These are phyloP conservation scores for Ptyas mucosa DNA, from an alignment of 2,113 vertebrate genomes.

Conservation along the genomic window DNA sequence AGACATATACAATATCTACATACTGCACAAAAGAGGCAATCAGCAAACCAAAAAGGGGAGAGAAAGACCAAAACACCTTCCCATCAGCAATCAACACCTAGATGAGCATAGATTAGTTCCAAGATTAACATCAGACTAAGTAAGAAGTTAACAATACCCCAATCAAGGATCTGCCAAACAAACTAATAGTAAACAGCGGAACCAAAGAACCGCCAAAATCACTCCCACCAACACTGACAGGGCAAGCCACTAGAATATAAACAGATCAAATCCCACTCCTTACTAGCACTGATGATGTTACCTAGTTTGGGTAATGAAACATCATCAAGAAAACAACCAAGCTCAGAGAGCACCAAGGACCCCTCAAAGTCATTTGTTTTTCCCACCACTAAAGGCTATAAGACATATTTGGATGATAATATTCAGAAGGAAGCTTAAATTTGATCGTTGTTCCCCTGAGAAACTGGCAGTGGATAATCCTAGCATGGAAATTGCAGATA, in stretches of 20 bases:
- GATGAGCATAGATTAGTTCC: no score
- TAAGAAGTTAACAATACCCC: no score
- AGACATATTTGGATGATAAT: background rate
- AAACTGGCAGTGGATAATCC: background rate
- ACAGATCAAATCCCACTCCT: background rate
- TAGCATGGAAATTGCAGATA: background rate
- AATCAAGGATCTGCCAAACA: background rate
- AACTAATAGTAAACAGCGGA: background rate
- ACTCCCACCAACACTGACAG: background rate
- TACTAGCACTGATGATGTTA: background rate
- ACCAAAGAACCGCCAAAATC: background rate
- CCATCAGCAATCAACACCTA: no score
- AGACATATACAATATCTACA: background rate
- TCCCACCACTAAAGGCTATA: background rate
- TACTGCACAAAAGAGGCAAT: background rate
- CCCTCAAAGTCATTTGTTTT: background rate
- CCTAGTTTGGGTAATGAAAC: background rate
- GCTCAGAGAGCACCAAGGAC: background rate
- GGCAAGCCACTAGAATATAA: background rate
- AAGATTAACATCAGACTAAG: no score
- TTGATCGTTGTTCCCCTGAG: background rate
- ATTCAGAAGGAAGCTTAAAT: background rate
- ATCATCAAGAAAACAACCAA: background rate
- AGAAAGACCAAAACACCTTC: no score
- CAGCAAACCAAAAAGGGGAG: background rate